These are phyloP conservation scores for Picathartes gymnocephalus DNA, from an alignment of 2,113 vertebrate genomes.

Conservation along the genomic window DNA sequence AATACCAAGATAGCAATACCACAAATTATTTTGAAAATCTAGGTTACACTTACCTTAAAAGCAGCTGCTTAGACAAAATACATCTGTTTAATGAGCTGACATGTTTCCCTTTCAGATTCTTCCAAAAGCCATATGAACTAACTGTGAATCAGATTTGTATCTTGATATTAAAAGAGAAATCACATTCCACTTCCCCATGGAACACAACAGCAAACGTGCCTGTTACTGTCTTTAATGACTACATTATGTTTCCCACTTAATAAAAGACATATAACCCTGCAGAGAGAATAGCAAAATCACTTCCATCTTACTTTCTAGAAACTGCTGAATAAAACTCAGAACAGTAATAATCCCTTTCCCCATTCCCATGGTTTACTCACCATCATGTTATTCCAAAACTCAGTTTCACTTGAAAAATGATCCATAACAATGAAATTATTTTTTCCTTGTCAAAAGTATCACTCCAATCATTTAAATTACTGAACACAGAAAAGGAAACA, in stretches of 20 bases:
- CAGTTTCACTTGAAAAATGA: slow-evolving; percentile 59
- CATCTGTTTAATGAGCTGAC: background rate
- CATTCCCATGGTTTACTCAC: slow-evolving; percentile 66
- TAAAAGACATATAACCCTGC: slow-evolving; percentile 43
- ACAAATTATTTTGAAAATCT: background rate
- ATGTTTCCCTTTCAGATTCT: background rate
- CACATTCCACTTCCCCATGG: background rate
- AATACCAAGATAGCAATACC: background rate
- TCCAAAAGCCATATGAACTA: background rate
- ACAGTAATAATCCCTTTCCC: slow-evolving; percentile 40
- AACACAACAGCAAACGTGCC: background rate
- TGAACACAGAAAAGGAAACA: slow-evolving; percentile 51
- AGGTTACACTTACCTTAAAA: background rate
- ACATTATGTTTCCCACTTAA: slow-evolving; percentile 45
- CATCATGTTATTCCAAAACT: slow-evolving; percentile 71
- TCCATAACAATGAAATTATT: slow-evolving; percentile 61
- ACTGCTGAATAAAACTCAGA: slow-evolving; percentile 51
- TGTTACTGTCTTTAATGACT: slow-evolving; percentile 28
- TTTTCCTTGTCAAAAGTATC: slow-evolving; percentile 52
- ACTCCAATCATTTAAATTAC: slow-evolving; percentile 38
- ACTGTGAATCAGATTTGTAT: slow-evolving; percentile 1
- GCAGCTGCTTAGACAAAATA: background rate
- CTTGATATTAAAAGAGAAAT: slow-evolving; percentile 19
- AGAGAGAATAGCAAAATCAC: slow-evolving; percentile 48
- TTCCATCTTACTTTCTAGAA: slow-evolving; percentile 63